Conservation (phyloP, 1,140 invertebrate genomes). For the Schlechtendalia chinensis region DNA sequence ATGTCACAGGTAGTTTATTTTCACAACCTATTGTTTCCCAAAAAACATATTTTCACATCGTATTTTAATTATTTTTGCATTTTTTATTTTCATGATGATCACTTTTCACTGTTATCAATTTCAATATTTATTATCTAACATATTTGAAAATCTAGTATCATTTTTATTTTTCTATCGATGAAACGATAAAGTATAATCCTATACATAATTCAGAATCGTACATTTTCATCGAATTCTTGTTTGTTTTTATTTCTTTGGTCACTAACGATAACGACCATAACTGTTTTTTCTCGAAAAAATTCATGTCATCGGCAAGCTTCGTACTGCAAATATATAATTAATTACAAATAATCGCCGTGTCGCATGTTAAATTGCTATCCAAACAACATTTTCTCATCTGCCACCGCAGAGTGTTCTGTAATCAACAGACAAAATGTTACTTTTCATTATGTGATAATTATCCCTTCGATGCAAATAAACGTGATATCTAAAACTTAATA, state of each 20-base stretch:
- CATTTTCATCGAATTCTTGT: neutral
- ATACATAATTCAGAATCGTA: neutral
- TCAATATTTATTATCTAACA: neutral
- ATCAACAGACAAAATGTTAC: too few species aligned
- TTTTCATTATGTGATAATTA: neutral
- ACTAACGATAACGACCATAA: too few species aligned
- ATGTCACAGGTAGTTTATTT: neutral
- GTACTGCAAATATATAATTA: too few species aligned
- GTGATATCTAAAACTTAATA: too few species aligned
- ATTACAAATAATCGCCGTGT: too few species aligned
- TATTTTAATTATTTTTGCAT: constrained; percentile 23
- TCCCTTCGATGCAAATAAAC: neutral
- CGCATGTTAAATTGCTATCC: constrained; percentile 1
- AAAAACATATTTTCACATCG: neutral
- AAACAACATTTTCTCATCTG: neutral
- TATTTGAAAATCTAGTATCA: neutral
- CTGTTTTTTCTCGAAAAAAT: too few species aligned
- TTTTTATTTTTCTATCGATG: neutral
- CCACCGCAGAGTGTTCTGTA: neutral
- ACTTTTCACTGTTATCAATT: neutral
- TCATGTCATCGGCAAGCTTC: too few species aligned
- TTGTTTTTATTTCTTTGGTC: too few species aligned
- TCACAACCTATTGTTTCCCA: neutral
- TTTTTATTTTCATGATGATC: neutral
- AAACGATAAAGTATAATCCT: neutral